Conservation (phyloP, 2,888 invertebrate species). For the Pardosa pseudoannulata region DNA sequence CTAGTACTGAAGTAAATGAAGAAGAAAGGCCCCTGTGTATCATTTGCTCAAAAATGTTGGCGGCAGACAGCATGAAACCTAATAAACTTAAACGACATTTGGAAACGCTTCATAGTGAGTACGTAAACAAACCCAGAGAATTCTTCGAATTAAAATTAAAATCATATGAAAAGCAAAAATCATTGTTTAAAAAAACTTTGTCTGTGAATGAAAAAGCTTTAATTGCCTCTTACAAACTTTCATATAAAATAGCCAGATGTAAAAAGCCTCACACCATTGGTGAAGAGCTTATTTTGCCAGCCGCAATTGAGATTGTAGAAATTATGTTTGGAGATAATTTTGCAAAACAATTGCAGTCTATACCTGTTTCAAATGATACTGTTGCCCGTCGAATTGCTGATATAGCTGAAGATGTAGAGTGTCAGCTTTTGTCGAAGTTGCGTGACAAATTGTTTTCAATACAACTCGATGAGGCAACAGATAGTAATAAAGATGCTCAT, state of each 20-base stretch:
- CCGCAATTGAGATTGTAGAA: constrained; percentile 26
- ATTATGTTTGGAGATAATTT: constrained; percentile 25
- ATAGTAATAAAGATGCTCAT: constrained; percentile 38
- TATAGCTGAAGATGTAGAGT: constrained; percentile 44
- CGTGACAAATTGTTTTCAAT: constrained; percentile 16
- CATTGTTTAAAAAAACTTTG: constrained; percentile 8
- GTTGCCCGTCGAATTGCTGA: constrained; percentile 36
- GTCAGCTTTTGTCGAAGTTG: constrained; percentile 26
- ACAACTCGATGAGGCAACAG: constrained; percentile 24
- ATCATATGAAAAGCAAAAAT: constrained; percentile 7
- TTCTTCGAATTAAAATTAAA: background rate
- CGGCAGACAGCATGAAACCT: constrained; percentile 26
- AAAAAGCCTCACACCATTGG: constrained; percentile 51
- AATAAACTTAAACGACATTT: constrained; percentile 16
- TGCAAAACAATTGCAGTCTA: constrained; percentile 17
- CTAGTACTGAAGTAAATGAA: constrained; percentile 18
- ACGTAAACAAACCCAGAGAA: constrained; percentile 4
- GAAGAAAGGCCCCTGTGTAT: constrained; percentile 27
- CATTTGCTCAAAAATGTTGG: constrained; percentile 13
- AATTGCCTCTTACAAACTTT: constrained; percentile 43
- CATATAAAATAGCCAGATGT: constrained; percentile 59
- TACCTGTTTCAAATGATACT: constrained; percentile 44
- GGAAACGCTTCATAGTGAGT: constrained; percentile 20
- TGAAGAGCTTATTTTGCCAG: constrained; percentile 41
- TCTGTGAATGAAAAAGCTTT: constrained; percentile 42